Conservation (phyloP, 2,113 vertebrate species). For the Hyla sarda region DNA sequence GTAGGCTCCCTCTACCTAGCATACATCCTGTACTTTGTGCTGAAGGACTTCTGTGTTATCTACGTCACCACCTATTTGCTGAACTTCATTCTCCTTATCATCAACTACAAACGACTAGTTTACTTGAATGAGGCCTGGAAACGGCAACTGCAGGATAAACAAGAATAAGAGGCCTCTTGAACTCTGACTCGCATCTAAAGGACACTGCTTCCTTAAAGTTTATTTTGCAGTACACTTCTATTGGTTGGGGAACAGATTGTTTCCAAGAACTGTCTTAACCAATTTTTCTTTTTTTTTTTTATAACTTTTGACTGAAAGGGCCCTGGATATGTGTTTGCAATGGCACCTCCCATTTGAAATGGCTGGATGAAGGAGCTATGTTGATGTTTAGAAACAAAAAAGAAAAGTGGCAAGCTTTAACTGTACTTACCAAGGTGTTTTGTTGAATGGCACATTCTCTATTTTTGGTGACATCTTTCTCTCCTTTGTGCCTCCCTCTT, state of each 20-base stretch:
- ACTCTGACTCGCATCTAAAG: conserved; percentile 86
- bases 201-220: conserved; percentile 93
- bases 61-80: conserved; percentile 92
- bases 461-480: conserved; percentile 1
- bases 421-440: conserved; percentile 77
- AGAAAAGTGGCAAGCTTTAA: conserved; percentile 83
- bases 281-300: conserved; percentile 64
- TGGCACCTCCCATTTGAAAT: conserved; percentile 71
- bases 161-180: conserved; percentile 84
- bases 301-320: conserved; percentile 71
- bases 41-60: conserved; percentile 98
- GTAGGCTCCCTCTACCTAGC: conserved; percentile 95
- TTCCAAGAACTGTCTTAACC: conserved; percentile 68
- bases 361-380: conserved; percentile 65
- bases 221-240: conserved; percentile 87
- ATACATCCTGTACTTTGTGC: conserved; percentile 99
- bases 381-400: conserved; percentile 54
- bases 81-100: conserved; percentile 97
- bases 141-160: conserved; percentile 91
- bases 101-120: conserved; percentile 99
- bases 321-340: conserved; percentile 70
- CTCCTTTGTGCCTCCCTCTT: conserved; percentile 6
- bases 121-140: conserved; percentile 99
- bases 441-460: conserved; percentile 69
- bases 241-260: conserved; percentile 49